Conservation (phyloP, 30 jellyfish, hydroid and myxozoan genomes). For the Hydractinia echinata region DNA sequence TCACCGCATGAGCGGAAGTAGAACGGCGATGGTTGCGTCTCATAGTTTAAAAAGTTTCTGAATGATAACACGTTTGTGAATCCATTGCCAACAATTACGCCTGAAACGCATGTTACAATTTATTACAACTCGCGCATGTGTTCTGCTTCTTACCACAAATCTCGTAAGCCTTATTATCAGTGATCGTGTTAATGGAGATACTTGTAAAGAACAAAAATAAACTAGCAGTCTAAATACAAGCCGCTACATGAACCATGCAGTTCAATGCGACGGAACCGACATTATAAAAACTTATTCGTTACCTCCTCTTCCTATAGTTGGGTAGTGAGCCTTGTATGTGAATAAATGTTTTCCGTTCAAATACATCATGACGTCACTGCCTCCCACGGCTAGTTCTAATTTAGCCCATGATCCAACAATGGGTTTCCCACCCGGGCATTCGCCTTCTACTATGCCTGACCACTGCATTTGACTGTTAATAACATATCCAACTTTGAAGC, state of each 20-base stretch:
- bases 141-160: no score
- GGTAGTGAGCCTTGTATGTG: constrained; percentile 52
- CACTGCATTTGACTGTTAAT: constrained; percentile 63
- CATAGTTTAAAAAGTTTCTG: constrained; percentile 40
- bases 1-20: constrained; percentile 48
- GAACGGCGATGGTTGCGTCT: constrained; percentile 56
- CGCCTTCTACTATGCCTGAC: constrained; percentile 49
- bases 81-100: constrained; percentile 73
- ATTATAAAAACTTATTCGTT: background rate
- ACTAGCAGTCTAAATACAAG: no score
- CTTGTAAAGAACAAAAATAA: no score
- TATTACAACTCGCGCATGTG: no score
- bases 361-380: constrained; percentile 32
- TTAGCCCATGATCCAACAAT: constrained; percentile 53
- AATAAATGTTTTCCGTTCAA: constrained; percentile 60
- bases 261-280: no score
- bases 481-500: constrained; percentile 62
- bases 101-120: constrained; percentile 10
- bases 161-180: no score
- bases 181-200: no score
- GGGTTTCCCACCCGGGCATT: constrained; percentile 67
- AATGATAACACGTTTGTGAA: constrained; percentile 57
- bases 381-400: constrained; percentile 46
- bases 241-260: no score
- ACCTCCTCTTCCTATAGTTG: constrained; percentile 70